A percentile compares a stretch with the other conserved stretches of the same genome.
phyloP scores from a whole-genome alignment of 2,888 invertebrate genomes.

The Germaria angustata region DNA sequence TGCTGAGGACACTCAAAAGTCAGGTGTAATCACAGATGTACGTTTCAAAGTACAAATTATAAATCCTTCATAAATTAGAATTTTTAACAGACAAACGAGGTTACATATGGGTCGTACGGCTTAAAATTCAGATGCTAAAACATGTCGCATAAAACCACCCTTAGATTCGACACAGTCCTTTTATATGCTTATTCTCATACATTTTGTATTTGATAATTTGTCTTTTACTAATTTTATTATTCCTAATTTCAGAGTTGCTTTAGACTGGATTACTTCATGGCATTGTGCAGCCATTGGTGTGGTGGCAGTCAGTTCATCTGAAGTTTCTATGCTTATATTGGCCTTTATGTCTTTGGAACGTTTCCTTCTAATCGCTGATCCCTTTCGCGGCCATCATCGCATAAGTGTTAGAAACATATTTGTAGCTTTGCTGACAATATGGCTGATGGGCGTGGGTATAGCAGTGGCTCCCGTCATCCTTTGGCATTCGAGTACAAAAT shows the following conservation, averaged over 20 bases:
- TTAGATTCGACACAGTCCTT: too few species aligned
- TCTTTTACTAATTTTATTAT: too few species aligned
- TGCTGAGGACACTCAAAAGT: too few species aligned
- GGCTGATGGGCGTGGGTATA: constrained; percentile 83
- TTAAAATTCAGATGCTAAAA: too few species aligned
- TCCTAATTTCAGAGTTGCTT: constrained; percentile 80
- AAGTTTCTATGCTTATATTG: constrained; percentile 85
- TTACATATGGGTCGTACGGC: too few species aligned
- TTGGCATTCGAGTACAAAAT: constrained; percentile 83
- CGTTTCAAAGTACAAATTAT: too few species aligned
- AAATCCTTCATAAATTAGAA: too few species aligned
- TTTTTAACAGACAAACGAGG: too few species aligned
- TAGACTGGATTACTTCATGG: constrained; percentile 85
- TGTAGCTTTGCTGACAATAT: constrained; percentile 82
- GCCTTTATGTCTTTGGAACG: constrained; percentile 86
- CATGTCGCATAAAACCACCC: too few species aligned
- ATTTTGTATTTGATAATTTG: too few species aligned
- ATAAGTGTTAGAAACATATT: constrained; percentile 82
- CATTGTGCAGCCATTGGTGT: constrained; percentile 84
- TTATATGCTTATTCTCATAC: too few species aligned
- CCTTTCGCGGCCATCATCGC: constrained; percentile 82
- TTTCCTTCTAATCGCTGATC: constrained; percentile 84
- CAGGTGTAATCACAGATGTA: too few species aligned
- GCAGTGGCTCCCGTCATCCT: constrained; percentile 84
- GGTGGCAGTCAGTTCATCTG: constrained; percentile 85